A percentile compares a stretch with the other conserved stretches of the same genome.
Evolutionary conservation across 1,140 invertebrate genomes (phyloP).

Genomic region (Rhopalosiphum padi): DNA sequence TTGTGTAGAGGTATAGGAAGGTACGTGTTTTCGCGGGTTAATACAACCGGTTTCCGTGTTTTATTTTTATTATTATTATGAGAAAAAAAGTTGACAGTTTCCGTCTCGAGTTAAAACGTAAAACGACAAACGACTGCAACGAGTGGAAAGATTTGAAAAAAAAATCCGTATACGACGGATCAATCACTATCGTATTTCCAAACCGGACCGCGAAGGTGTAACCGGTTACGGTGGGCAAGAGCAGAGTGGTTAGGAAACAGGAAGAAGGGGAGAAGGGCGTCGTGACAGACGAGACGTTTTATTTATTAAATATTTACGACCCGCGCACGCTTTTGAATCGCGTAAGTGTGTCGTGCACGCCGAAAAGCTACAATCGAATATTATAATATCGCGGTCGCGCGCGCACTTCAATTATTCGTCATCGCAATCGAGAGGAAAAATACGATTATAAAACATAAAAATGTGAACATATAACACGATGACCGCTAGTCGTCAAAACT

Average conservation of each 20-base stretch:
- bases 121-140: constrained; percentile 35
- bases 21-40: constrained; percentile 11
- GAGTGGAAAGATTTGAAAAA: constrained; percentile 25
- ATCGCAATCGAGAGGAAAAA: not conserved
- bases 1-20: not conserved
- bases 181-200: constrained; percentile 57
- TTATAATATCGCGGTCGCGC: not conserved
- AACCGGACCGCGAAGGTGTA: constrained; percentile 54
- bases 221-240: constrained; percentile 18
- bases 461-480: not conserved
- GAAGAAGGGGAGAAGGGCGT: not conserved
- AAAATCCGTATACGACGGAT: constrained; percentile 36
- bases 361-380: not conserved
- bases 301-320: constrained; percentile 18
- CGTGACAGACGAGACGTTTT: constrained; percentile 38
- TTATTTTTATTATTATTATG: constrained; percentile 22
- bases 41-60: constrained; percentile 39
- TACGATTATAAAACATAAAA: not conserved
- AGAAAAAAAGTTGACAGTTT: constrained; percentile 50
- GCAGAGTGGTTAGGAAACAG: not conserved
- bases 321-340: not conserved
- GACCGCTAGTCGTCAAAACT: not conserved
- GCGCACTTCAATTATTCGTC: not conserved
- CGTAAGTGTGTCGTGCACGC: constrained; percentile 17
- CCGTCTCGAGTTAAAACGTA: constrained; percentile 34